Conservation (phyloP, 2,797 vertebrate genomes). For the Spinibarbus caldwelli region DNA sequence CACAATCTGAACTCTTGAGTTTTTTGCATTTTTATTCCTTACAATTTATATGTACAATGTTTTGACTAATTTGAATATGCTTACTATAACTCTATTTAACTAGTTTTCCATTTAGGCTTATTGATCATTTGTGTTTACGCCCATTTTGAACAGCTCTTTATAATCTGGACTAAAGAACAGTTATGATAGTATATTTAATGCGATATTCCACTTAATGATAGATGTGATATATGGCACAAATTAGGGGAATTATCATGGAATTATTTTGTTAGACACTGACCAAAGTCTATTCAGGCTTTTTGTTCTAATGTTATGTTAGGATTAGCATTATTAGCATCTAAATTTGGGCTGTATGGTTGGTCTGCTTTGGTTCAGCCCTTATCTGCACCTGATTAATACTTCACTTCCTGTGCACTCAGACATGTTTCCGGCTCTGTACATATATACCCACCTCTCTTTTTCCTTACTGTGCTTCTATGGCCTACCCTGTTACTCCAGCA, state of each 20-base stretch:
- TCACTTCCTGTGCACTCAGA: conserved; percentile 16
- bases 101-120: not conserved
- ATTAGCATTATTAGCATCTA: not conserved
- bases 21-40: not conserved
- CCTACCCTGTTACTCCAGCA: conserved; percentile 1
- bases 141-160: not conserved
- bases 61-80: not conserved
- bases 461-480: not conserved
- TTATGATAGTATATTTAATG: not conserved
- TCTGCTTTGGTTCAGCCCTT: conserved; percentile 59
- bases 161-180: too few relatives aligned
- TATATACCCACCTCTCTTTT: conserved; percentile 11
- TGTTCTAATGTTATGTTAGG: too few relatives aligned
- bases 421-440: conserved; percentile 8
- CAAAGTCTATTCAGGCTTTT: too few relatives aligned
- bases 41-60: not conserved
- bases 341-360: conserved; percentile 4
- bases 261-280: not conserved
- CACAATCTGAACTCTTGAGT: not conserved
- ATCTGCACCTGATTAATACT: conserved; percentile 38
- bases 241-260: not conserved
- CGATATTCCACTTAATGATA: not conserved
- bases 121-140: too few relatives aligned
- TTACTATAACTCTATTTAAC: not conserved
- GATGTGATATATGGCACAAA: not conserved